Base-by-base conservation (phyloP, 2,113 vertebrate species). In the Bambusicola thoracicus region DNA sequence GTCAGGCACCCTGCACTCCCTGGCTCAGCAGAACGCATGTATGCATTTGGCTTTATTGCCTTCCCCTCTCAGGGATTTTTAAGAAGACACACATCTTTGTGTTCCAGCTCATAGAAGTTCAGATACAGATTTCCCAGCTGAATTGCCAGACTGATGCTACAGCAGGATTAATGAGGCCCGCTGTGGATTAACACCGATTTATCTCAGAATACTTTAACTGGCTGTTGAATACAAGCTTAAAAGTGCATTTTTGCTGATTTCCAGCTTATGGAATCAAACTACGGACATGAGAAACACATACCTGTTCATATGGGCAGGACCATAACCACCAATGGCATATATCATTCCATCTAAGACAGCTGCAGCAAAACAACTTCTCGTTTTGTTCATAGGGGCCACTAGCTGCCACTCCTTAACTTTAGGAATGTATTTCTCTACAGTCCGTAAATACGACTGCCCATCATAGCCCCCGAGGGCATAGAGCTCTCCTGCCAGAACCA, bases 221-320 rank as follows among this genome's bases (percentile, higher is more conserved):
- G 49, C 32, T 72, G 70, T 55, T 1, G 2, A 73, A 43, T 13
- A 22, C 5, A 20, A 46, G 53, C 36, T 25, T 9, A 34, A 7
- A 11, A 30, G 11, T 0, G 17, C 38, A 30, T 6, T 56, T 56
- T 9, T 32, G 32, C 41, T 2, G 4, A 12, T 41, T 21, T 25
- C 38, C 55, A 74, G 24, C 32, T 67, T 13, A 11, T 0, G 4
- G 24, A 8, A 15, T 0, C 0, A 8, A 36, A 40, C 38, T 6
- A 2, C 25, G 3, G 9, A 3, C 29, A 6, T 1, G 13, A 27
- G 7, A 29, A 66, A 63, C 66, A 30, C 46, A 5, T 97, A 99
- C 99, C 99, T 99, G 98, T 99, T 99, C 99, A 99, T 99, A 67
- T 99, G 99, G 18, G 99, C 99, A 8, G 99, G 99, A 2, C 99